These are phyloP conservation scores for Trichomalopsis sarcophagae DNA, from an alignment of 1,140 invertebrate species.

Conservation along the genomic window DNA sequence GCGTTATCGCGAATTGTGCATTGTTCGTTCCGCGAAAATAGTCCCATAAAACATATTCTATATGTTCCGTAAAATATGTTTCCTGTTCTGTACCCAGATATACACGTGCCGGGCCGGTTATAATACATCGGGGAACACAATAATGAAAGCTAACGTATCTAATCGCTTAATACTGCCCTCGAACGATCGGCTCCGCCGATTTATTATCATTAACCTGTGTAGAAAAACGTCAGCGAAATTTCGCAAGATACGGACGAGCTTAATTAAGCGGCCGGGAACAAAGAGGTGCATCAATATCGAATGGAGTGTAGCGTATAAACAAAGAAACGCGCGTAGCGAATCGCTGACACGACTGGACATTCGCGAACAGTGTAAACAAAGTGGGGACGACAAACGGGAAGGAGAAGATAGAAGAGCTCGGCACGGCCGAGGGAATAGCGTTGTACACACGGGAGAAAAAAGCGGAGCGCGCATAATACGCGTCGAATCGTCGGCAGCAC, in stretches of 20 bases:
- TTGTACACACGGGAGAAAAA: background rate
- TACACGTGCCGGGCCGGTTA: too few relatives aligned
- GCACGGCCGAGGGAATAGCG: background rate
- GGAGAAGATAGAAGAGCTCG: background rate
- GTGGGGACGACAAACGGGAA: background rate
- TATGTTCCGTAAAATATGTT: too few relatives aligned
- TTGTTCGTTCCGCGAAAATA: too few relatives aligned
- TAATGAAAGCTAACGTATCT: too few relatives aligned
- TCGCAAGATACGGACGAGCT: background rate
- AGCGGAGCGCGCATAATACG: conserved; percentile 50
- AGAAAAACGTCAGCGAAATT: background rate
- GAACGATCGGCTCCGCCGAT: too few relatives aligned
- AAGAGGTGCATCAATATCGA: background rate
- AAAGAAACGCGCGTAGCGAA: background rate
- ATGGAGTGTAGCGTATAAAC: background rate
- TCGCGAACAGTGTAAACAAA: background rate
- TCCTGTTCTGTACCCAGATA: too few relatives aligned
- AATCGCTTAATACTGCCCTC: too few relatives aligned
- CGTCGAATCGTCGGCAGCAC: conserved; percentile 54
- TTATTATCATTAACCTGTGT: too few relatives aligned
- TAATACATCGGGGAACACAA: too few relatives aligned
- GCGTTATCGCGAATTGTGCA: too few relatives aligned
- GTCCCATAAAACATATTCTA: too few relatives aligned
- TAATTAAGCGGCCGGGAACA: background rate
- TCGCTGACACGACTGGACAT: too few relatives aligned